Evolutionary conservation across 1,140 invertebrate species (phyloP).

Genomic region (Agraylea sexmaculata): DNA sequence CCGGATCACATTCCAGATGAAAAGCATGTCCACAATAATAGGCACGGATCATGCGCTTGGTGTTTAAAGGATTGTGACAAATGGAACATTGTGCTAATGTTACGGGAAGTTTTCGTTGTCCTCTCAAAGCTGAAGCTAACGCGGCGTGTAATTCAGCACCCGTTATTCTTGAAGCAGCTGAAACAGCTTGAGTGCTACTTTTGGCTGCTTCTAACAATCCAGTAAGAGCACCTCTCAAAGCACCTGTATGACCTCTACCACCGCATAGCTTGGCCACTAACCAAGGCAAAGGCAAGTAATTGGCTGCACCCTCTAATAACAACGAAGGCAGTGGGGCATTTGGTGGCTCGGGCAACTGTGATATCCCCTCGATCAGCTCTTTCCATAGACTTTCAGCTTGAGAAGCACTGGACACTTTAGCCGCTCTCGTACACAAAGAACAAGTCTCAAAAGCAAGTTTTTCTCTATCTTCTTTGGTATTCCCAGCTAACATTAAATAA

Average conservation of each 20-base stretch:
- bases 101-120: constrained; percentile 14
- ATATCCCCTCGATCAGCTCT: constrained; percentile 17
- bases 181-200: constrained; percentile 17
- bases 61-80: constrained; percentile 18
- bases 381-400: constrained; percentile 18
- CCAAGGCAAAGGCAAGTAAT: constrained; percentile 19
- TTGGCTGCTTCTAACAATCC: constrained; percentile 15
- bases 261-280: constrained; percentile 17
- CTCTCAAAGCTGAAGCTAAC: constrained; percentile 16
- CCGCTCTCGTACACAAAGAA: constrained; percentile 15
- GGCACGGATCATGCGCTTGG: constrained; percentile 13
- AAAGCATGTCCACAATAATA: constrained; percentile 21
- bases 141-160: constrained; percentile 17
- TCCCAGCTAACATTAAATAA: constrained; percentile 13
- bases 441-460: constrained; percentile 17
- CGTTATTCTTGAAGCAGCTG: constrained; percentile 14
- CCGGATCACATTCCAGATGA: constrained; percentile 20
- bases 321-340: constrained; percentile 16
- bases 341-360: constrained; percentile 14
- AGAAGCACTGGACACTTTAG: constrained; percentile 16
- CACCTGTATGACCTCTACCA: constrained; percentile 17
- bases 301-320: constrained; percentile 19
- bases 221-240: constrained; percentile 16
- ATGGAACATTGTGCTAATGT: constrained; percentile 11
- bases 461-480: constrained; percentile 14